Evolutionary conservation across 1,140 invertebrate species (phyloP), one percentile per base, ranked within the genome.

Genomic region (Drosophila pachea): DNA sequence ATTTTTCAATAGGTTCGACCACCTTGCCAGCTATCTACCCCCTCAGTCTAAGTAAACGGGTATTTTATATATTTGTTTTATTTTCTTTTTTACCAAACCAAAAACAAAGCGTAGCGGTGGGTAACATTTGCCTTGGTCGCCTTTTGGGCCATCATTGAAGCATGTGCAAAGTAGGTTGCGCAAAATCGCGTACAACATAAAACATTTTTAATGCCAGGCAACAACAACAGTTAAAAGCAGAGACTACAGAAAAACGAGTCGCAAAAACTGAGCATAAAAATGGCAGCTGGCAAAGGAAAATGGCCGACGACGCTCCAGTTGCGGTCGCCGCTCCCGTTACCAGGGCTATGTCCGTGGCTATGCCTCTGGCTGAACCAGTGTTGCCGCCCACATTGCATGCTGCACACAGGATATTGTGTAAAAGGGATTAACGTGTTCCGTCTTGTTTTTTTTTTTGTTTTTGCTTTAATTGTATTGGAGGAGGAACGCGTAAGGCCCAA

Each of bases 161-260:
- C 76, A 86, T 79, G 81, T 86, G 81, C 76, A 84, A 84, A 84
- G 81, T 84, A 81, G 81, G 81, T 84, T 84, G 79, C 76, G 68
- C 82, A 84, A 84, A 56, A 84, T 84, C 81, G 81, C 81, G 79
- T 81, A 86, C 82, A 79, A 79, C 81, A 86, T 86, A 86, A 86
- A 86, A 86, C 81, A 86, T 86, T 86, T 86, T 86, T 86, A 86
- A 86, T 86, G 81, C 81, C 81, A 86, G 66, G 67, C 64, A 76
- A 70, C 71, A 74, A 62, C 12, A 66, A 33, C 62, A 66, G 40
- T 43, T 43, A 43, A 43, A 43, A 43, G 33, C 48, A 38, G 33
- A 58, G 56, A 59, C 38, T 36, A 53, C 71, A 38, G 48, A 67
- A 76, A 69, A 64, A 64, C 53, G 67, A 59, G 60, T 42, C 31